These are phyloP conservation scores for Seriola aureovittata DNA, from an alignment of 2,113 vertebrate genomes.

Conservation along the genomic window DNA sequence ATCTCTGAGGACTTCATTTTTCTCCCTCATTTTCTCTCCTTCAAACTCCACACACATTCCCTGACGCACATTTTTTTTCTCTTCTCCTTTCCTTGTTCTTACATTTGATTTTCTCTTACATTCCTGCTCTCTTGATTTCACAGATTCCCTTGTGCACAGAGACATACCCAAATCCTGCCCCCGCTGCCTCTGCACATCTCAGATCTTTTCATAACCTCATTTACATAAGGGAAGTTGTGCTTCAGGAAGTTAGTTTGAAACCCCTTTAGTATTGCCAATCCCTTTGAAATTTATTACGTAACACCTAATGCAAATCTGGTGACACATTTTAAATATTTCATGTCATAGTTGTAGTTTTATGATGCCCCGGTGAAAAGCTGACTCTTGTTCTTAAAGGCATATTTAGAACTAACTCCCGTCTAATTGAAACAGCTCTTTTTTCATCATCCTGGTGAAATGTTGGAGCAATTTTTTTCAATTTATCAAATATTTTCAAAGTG, in stretches of 20 bases:
- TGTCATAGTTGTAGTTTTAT: slow-evolving; percentile 8
- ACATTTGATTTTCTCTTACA: slow-evolving; percentile 61
- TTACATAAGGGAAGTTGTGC: slow-evolving; percentile 66
- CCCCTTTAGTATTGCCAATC: slow-evolving; percentile 50
- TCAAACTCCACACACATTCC: slow-evolving; percentile 7
- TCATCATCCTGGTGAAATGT: not conserved
- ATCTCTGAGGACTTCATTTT: slow-evolving; percentile 54
- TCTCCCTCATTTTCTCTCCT: slow-evolving; percentile 22
- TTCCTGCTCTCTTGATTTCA: slow-evolving; percentile 59
- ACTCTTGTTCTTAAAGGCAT: not conserved
- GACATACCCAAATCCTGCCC: slow-evolving; percentile 52
- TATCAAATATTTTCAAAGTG: slow-evolving; percentile 1
- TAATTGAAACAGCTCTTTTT: slow-evolving; percentile 16
- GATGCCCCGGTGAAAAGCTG: slow-evolving; percentile 13
- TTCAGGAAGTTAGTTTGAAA: slow-evolving; percentile 71
- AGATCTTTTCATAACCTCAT: slow-evolving; percentile 70
- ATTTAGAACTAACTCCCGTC: slow-evolving; percentile 4
- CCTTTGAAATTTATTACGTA: slow-evolving; percentile 65
- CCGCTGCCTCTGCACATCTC: slow-evolving; percentile 44
- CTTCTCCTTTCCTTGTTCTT: slow-evolving; percentile 41
- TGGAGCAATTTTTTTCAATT: not conserved
- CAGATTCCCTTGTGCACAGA: slow-evolving; percentile 56
- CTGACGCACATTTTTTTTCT: slow-evolving; percentile 48
- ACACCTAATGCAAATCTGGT: slow-evolving; percentile 63
- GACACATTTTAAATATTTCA: slow-evolving; percentile 59